phyloP scores from a whole-genome alignment of 2,888 invertebrate species.

The Hypselothyrea guttata region DNA sequence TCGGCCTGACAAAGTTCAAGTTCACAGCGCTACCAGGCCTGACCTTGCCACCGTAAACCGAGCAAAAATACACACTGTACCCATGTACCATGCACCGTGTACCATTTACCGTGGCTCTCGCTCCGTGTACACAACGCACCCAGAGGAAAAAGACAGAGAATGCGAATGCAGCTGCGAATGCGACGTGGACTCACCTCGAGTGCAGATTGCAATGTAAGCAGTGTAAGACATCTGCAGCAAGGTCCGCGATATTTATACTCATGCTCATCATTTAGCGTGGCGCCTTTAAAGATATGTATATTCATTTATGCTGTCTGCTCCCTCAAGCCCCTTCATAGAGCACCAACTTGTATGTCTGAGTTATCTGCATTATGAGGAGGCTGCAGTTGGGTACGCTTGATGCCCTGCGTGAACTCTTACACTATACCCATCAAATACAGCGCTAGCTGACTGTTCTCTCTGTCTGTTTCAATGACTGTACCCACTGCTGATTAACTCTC shows the following conservation, averaged over 20 bases:
- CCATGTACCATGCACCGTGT: too few species aligned
- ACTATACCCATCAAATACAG: too few species aligned
- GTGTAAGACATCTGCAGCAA: slow-evolving; percentile 24
- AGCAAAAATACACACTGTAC: slow-evolving; percentile 23
- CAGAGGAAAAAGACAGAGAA: slow-evolving; percentile 5
- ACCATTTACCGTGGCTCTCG: too few species aligned
- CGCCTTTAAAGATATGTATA: slow-evolving; percentile 19
- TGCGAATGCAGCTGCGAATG: too few species aligned
- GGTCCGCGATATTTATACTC: slow-evolving; percentile 23
- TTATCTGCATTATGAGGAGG: too few species aligned
- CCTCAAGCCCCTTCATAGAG: too few species aligned
- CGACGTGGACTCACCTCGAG: slow-evolving; percentile 30
- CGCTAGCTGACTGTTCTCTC: too few species aligned
- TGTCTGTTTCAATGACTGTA: too few species aligned
- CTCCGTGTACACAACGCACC: slow-evolving; percentile 5
- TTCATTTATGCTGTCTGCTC: slow-evolving; percentile 10
- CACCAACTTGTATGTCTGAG: too few species aligned
- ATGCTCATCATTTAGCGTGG: slow-evolving; percentile 3
- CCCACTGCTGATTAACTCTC: too few species aligned
- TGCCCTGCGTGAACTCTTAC: too few species aligned
- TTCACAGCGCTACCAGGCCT: slow-evolving; percentile 31
- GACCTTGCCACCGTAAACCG: slow-evolving; percentile 36
- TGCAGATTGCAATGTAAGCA: slow-evolving; percentile 30
- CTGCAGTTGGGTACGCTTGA: too few species aligned
- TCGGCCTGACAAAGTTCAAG: slow-evolving; percentile 56